A percentile compares a stretch with the other conserved stretches of the same genome.
These are phyloP conservation scores for Anastrepha obliqua DNA, from an alignment of 1,140 invertebrate species.

Conservation along the genomic window DNA sequence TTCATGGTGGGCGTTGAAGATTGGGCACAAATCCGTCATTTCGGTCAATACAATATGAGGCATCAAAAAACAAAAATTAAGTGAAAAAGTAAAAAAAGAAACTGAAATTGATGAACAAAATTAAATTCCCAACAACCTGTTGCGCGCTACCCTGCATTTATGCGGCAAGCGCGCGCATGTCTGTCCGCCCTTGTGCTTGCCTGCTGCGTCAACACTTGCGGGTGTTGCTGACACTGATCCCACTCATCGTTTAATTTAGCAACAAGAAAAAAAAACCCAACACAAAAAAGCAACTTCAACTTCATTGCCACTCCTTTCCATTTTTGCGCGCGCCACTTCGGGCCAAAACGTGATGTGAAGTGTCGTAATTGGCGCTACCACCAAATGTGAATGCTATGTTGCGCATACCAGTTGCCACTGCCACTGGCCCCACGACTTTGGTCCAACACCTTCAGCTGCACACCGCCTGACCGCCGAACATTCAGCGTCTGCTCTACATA, in stretches of 20 bases:
- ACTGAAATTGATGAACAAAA: not conserved
- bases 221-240: conserved; percentile 50
- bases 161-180: not conserved
- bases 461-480: not conserved
- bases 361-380: conserved; percentile 41
- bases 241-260: conserved; percentile 36
- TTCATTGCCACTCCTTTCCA: conserved; percentile 2
- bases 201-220: conserved; percentile 42
- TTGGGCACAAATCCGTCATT: conserved; percentile 23
- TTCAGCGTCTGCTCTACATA: not conserved
- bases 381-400: conserved; percentile 3
- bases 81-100: not conserved
- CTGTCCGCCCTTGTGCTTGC: not conserved
- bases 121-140: not conserved
- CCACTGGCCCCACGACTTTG: not conserved
- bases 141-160: conserved; percentile 1
- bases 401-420: not conserved
- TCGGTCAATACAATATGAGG: conserved; percentile 32
- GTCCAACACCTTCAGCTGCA: not conserved
- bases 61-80: not conserved
- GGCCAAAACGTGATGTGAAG: conserved; percentile 45
- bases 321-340: not conserved
- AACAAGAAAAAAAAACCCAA: not conserved
- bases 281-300: not conserved
- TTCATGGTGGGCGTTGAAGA: conserved; percentile 38